A percentile compares a stretch with the other conserved stretches of the same genome.
These are phyloP conservation scores for Drosophila quadrilineata DNA, from an alignment of 1,140 invertebrate genomes.

Conservation along the genomic window DNA sequence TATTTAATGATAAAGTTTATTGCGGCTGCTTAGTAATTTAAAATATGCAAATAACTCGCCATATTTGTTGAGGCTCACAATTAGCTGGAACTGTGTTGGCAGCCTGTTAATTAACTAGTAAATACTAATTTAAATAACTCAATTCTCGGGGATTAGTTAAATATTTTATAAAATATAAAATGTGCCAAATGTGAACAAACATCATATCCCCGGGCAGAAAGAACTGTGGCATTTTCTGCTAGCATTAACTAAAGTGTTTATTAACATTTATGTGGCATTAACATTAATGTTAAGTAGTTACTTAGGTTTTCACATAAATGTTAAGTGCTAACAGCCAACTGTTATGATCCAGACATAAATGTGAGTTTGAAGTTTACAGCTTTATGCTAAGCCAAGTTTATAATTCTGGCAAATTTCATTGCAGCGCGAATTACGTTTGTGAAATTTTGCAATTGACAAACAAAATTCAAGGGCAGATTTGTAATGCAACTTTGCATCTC, in stretches of 20 bases:
- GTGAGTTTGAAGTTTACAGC: background rate
- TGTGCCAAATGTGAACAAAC: background rate
- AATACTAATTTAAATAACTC: conserved; percentile 9
- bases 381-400: background rate
- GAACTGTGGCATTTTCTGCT: background rate
- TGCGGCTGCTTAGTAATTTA: conserved; percentile 20
- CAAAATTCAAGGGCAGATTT: background rate
- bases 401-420: background rate
- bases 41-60: conserved; percentile 34
- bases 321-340: too few species aligned
- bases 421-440: background rate
- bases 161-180: background rate
- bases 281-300: background rate
- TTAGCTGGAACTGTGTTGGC: background rate
- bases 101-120: conserved; percentile 21
- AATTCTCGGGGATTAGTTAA: background rate
- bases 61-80: conserved; percentile 17
- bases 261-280: background rate
- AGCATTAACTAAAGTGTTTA: background rate
- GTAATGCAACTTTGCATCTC: background rate
- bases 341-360: too few species aligned
- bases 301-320: background rate
- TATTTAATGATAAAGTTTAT: conserved; percentile 24
- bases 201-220: background rate
- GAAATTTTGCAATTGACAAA: background rate